A percentile compares a stretch with the other conserved stretches of the same genome.
Conservation (phyloP, 2,797 vertebrate genomes). For the Novumbra hubbsi region DNA sequence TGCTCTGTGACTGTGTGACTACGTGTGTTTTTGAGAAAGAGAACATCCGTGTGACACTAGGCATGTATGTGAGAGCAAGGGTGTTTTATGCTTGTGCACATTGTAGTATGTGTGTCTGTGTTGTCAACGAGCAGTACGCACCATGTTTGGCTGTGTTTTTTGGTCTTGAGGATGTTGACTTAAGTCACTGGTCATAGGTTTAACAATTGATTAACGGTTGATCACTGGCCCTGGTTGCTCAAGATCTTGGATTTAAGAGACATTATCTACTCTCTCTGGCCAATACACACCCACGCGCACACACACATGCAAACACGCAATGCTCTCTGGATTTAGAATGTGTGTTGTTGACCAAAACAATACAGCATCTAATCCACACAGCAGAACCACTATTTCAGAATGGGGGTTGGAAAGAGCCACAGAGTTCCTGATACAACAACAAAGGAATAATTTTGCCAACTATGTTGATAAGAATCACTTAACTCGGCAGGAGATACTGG, state of each 20-base stretch:
- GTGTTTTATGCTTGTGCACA: constrained; percentile 11
- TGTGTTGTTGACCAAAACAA: too few species aligned
- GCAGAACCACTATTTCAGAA: too few species aligned
- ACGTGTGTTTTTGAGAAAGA: not conserved
- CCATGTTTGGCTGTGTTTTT: constrained; percentile 25
- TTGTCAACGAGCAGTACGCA: constrained; percentile 20
- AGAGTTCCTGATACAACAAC: too few species aligned
- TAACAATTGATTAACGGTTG: constrained; percentile 68
- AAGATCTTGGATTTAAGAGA: constrained; percentile 55
- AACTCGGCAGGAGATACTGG: too few species aligned
- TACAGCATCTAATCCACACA: too few species aligned
- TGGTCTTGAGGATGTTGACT: constrained; percentile 54
- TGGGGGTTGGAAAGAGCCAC: too few species aligned
- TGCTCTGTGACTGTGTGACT: not conserved
- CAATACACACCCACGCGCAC: constrained; percentile 5
- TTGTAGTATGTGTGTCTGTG: constrained; percentile 5
- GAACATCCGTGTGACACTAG: constrained; percentile 4
- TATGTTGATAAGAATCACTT: too few species aligned
- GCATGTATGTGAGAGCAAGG: constrained; percentile 12
- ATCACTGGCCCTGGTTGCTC: constrained; percentile 57
- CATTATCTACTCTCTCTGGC: constrained; percentile 62
- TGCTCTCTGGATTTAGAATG: not conserved
- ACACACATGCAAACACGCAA: constrained; percentile 13
- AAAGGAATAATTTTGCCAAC: too few species aligned
- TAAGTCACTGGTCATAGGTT: constrained; percentile 59